Evolutionary conservation across 64 coral and sea anemone genomes (phyloP).

Genomic region (Hydrozoanthus tunicans): DNA sequence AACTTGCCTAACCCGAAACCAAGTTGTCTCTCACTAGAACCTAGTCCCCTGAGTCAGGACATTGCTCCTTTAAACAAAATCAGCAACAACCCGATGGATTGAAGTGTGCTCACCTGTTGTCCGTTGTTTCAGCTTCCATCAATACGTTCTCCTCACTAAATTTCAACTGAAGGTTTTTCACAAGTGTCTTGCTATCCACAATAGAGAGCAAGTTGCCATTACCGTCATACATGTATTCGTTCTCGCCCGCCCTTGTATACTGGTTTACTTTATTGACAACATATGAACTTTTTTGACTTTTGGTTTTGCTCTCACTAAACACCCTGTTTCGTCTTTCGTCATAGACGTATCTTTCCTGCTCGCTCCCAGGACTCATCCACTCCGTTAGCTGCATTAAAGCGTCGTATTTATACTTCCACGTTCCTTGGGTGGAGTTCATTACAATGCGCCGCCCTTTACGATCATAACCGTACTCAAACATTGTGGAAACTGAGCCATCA

Average conservation of each 20-base stretch:
- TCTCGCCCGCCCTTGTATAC: constrained; percentile 67
- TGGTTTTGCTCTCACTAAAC: constrained; percentile 20
- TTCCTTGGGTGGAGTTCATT: constrained; percentile 58
- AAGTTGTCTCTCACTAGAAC: too few relatives aligned
- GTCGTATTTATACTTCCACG: constrained; percentile 71
- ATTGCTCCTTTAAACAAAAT: too few relatives aligned
- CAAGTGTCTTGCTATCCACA: constrained; percentile 45
- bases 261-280: constrained; percentile 68
- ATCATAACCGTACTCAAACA: constrained; percentile 80
- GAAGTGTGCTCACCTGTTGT: constrained; percentile 61
- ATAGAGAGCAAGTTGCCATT: constrained; percentile 72
- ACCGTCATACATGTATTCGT: constrained; percentile 62
- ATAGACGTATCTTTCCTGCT: constrained; percentile 38
- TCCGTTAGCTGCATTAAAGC: constrained; percentile 68
- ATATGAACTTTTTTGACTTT: constrained; percentile 40
- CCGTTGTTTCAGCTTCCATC: constrained; percentile 63
- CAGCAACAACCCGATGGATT: neutral
- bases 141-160: constrained; percentile 80
- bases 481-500: constrained; percentile 31
- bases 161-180: constrained; percentile 61
- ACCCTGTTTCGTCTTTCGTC: constrained; percentile 75
- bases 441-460: constrained; percentile 60
- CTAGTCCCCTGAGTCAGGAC: too few relatives aligned
- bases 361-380: constrained; percentile 50
- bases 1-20: neutral